phyloP scores from a whole-genome alignment of 2,888 invertebrate species.

The Dicyrtoma fusca region DNA sequence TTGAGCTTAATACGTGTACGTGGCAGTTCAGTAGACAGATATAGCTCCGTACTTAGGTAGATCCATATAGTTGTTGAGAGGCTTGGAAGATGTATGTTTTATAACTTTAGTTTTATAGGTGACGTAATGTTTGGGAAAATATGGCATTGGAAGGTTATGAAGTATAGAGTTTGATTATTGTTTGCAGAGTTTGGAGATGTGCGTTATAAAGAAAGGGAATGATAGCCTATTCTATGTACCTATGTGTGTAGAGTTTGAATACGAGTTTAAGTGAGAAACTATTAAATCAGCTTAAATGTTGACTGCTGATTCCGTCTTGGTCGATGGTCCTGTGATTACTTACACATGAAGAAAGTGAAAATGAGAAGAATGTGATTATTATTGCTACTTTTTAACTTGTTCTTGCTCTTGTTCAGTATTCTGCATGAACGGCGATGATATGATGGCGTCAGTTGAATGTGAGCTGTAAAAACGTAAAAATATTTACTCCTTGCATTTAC shows the following conservation, averaged over 20 bases:
- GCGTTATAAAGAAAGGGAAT: no score
- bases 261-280: background rate
- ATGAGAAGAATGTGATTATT: conserved; percentile 7
- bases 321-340: background rate
- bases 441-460: background rate
- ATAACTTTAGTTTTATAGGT: conserved; percentile 3
- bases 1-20: no score
- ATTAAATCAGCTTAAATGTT: background rate
- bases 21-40: no score
- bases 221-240: no score
- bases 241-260: background rate
- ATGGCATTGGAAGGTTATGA: conserved; percentile 15
- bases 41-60: no score
- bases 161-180: background rate
- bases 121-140: background rate
- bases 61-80: no score
- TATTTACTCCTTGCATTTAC: no score
- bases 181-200: background rate
- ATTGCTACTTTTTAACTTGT: background rate
- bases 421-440: background rate
- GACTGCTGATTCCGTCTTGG: background rate
- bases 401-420: conserved; percentile 9
- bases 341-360: conserved; percentile 16
- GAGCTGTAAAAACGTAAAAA: conserved; percentile 7
- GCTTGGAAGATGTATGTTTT: no score